These are phyloP conservation scores for Cataglyphis albicans DNA, from an alignment of 2,888 invertebrate species.

Conservation along the genomic window DNA sequence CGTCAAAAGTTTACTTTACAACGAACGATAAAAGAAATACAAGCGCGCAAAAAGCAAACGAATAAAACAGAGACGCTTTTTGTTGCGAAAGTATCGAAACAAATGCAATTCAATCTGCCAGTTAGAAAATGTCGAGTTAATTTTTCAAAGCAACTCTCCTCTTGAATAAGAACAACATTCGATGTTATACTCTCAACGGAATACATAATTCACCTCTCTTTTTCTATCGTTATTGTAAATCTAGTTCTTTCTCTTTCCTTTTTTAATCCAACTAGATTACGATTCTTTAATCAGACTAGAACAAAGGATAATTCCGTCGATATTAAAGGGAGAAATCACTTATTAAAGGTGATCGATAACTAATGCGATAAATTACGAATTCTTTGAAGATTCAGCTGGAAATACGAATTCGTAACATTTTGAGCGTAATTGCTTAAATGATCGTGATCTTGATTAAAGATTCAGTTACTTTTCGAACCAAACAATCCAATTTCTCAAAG, in stretches of 20 bases:
- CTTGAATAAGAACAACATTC: conserved; percentile 1
- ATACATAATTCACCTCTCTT: conserved; percentile 26
- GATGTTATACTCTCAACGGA: conserved; percentile 7
- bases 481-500: conserved; percentile 43
- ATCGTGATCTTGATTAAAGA: conserved; percentile 37
- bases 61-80: background rate
- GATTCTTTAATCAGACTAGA: background rate
- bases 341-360: background rate
- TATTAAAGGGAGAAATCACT: background rate
- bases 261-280: background rate
- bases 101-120: conserved; percentile 25
- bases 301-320: background rate
- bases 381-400: background rate
- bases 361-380: background rate
- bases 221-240: background rate
- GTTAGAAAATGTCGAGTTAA: conserved; percentile 3
- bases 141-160: conserved; percentile 25
- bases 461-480: conserved; percentile 23
- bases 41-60: background rate
- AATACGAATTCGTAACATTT: background rate
- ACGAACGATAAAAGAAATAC: background rate
- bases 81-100: conserved; percentile 17
- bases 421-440: background rate
- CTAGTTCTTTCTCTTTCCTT: background rate
- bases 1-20: background rate